Percentiles rank a stretch among this genome's conserved stretches.
phyloP scores from a whole-genome alignment of 2,113 vertebrate species.

The Opisthocomus hoazin region DNA sequence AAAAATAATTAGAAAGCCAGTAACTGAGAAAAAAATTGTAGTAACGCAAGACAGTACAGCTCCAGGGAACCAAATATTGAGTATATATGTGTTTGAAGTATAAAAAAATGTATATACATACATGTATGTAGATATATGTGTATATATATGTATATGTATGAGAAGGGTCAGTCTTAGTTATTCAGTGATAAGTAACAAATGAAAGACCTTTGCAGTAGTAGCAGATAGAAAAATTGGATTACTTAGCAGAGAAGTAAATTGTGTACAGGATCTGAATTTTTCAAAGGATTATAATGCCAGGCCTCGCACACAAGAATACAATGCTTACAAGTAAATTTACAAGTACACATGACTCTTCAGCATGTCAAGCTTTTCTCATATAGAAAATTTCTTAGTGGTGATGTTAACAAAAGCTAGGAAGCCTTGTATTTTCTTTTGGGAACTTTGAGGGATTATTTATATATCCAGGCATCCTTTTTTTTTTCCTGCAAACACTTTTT shows the following conservation, averaged over 20 bases:
- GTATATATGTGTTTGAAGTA: neutral
- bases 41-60: neutral
- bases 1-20: neutral
- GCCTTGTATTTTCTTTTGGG: neutral
- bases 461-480: neutral
- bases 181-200: neutral
- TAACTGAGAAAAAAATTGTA: neutral
- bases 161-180: neutral
- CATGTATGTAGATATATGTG: accelerated
- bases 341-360: accelerated
- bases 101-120: neutral
- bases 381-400: neutral
- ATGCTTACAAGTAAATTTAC: neutral
- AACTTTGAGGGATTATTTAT: neutral
- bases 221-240: neutral
- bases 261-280: neutral
- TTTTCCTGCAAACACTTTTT: neutral
- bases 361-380: neutral
- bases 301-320: neutral
- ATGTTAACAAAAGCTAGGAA: neutral
- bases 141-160: neutral
- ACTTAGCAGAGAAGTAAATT: neutral
- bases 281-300: neutral
- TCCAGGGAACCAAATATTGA: neutral
- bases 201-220: neutral